Conservation (phyloP, 2,113 vertebrate genomes). For the Macrotis lagotis region DNA sequence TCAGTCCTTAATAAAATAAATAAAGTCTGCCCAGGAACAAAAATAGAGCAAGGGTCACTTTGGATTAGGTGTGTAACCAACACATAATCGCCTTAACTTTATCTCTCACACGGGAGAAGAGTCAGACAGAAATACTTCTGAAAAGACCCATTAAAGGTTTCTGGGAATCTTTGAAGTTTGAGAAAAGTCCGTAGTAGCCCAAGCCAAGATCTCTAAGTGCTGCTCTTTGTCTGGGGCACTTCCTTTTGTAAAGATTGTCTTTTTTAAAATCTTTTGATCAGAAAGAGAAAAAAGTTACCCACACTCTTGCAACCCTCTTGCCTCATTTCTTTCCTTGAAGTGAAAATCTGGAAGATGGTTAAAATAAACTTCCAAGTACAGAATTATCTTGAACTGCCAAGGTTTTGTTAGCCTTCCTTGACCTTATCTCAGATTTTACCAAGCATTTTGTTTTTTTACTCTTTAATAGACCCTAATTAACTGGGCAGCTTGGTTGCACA, state of each 20-base stretch:
- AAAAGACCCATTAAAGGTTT: slow-evolving; percentile 53
- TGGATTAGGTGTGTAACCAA: slow-evolving; percentile 11
- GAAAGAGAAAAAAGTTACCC: background rate
- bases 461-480: background rate
- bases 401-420: background rate
- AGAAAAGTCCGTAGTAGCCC: slow-evolving; percentile 13
- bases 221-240: slow-evolving; percentile 32
- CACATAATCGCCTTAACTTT: slow-evolving; percentile 46
- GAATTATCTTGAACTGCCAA: background rate
- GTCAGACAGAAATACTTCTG: slow-evolving; percentile 20
- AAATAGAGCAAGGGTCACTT: slow-evolving; percentile 55
- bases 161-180: slow-evolving; percentile 49
- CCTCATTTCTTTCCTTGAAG: slow-evolving; percentile 38
- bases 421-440: background rate
- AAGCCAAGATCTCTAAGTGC: slow-evolving; percentile 41
- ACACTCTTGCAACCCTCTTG: slow-evolving; percentile 2
- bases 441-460: background rate
- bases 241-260: slow-evolving; percentile 26
- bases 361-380: slow-evolving; percentile 12
- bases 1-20: slow-evolving; percentile 48
- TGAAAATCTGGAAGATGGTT: slow-evolving; percentile 10
- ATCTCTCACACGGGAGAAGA: slow-evolving; percentile 26
- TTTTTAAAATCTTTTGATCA: slow-evolving; percentile 37
- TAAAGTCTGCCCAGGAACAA: slow-evolving; percentile 51
- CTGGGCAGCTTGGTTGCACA: background rate